phyloP scores from a whole-genome alignment of 2,113 vertebrate species.

The Sinocyclocheilus maitianheensis region DNA sequence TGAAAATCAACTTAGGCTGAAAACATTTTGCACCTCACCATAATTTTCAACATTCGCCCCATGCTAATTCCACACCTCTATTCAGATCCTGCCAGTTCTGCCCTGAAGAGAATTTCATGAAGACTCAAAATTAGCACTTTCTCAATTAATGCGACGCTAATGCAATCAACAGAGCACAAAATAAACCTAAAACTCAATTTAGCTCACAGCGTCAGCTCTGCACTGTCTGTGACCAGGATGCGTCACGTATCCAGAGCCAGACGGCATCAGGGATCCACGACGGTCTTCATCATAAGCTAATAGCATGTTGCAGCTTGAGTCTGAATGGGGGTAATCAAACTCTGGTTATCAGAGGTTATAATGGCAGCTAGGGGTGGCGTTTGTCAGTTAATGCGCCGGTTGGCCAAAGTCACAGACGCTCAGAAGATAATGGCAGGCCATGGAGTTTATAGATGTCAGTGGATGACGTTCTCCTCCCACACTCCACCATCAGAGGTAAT shows the following conservation, averaged over 20 bases:
- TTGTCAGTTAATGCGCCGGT: conserved; percentile 12
- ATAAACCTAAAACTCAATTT: neutral
- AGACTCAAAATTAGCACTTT: conserved; percentile 4
- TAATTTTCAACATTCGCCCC: neutral
- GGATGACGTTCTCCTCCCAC: neutral
- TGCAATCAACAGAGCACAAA: neutral
- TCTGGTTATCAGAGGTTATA: conserved; percentile 42
- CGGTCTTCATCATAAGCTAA: conserved; percentile 26
- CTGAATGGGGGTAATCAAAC: conserved; percentile 52
- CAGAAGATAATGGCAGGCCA: conserved; percentile 34
- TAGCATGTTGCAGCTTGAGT: conserved; percentile 39
- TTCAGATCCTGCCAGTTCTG: neutral
- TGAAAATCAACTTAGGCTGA: neutral
- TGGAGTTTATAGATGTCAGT: conserved; percentile 10
- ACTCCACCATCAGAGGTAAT: neutral
- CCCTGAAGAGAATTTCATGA: neutral
- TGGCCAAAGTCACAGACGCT: conserved; percentile 19
- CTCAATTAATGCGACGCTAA: neutral
- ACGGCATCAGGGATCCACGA: conserved; percentile 12
- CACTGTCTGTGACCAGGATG: conserved; percentile 11
- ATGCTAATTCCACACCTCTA: neutral
- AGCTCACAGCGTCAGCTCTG: neutral
- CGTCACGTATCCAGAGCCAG: conserved; percentile 16
- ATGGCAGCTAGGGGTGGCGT: conserved; percentile 22
- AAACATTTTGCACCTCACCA: neutral